Conservation (phyloP, 2,888 invertebrate species). For the Drosophila pegasa region DNA sequence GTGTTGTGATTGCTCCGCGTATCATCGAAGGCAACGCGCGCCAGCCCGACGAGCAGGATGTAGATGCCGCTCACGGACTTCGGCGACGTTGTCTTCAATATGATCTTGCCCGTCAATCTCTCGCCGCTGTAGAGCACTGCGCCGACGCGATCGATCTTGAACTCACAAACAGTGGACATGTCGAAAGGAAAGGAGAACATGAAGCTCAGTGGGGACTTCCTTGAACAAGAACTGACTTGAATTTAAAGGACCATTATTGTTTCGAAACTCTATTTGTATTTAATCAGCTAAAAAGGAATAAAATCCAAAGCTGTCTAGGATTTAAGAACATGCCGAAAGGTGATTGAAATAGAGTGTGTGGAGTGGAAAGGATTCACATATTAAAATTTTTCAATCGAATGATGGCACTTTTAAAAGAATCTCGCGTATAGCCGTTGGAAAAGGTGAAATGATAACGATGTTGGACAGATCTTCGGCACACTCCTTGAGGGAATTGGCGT, state of each 20-base stretch:
- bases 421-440: not conserved
- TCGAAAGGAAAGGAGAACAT: not conserved
- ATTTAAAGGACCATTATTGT: constrained; percentile 1
- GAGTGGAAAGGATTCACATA: not conserved
- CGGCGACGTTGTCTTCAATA: not conserved
- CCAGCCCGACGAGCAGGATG: not conserved
- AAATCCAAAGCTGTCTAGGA: not conserved
- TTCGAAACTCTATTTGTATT: not conserved
- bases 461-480: not conserved
- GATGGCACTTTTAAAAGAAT: not conserved
- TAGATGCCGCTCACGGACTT: not conserved
- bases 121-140: constrained; percentile 6
- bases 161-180: constrained; percentile 2
- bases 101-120: not conserved
- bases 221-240: not conserved
- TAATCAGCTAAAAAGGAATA: not conserved
- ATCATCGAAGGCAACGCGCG: not conserved
- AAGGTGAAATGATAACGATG: not conserved
- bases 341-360: too few species aligned
- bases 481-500: not conserved
- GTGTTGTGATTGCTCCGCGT: not conserved
- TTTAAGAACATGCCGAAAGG: not conserved
- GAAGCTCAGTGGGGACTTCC: not conserved
- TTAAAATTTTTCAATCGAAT: not conserved
- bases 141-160: not conserved